Conservation (phyloP, 2,888 invertebrate species). For the Axea sp. region DNA sequence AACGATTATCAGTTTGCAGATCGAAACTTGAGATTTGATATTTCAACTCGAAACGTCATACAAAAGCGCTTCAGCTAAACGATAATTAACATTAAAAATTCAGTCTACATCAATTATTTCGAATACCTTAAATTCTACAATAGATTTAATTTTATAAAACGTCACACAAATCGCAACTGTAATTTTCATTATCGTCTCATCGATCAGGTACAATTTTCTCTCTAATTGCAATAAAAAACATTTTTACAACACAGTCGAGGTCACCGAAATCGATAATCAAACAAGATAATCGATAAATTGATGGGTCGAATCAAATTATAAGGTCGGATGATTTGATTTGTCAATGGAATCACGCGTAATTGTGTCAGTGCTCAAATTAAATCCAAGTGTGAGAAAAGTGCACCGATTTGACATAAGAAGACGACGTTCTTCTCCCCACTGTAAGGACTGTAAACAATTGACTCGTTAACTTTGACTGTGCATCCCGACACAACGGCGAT, state of each 20-base stretch:
- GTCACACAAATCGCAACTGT: slow-evolving; percentile 5
- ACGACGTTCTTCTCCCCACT: slow-evolving; percentile 33
- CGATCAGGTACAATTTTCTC: slow-evolving; percentile 27
- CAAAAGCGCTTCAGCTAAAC: slow-evolving; percentile 8
- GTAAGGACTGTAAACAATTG: slow-evolving; percentile 25
- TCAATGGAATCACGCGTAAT: not conserved
- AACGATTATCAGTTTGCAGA: slow-evolving; percentile 6
- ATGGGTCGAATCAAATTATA: not conserved
- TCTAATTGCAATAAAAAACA: slow-evolving; percentile 2
- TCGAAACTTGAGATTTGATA: slow-evolving; percentile 5
- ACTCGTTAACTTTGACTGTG: slow-evolving; percentile 15
- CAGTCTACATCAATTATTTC: slow-evolving; percentile 12
- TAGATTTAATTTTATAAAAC: slow-evolving; percentile 25
- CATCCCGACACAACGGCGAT: slow-evolving; percentile 11
- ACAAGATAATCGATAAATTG: too few species aligned
- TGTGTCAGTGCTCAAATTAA: not conserved
- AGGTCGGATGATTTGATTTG: not conserved
- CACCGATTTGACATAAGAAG: slow-evolving; percentile 6
- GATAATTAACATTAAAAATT: slow-evolving; percentile 21
- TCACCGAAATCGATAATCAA: not conserved
- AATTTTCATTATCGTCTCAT: slow-evolving; percentile 11
- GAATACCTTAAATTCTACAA: slow-evolving; percentile 13
- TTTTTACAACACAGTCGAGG: not conserved
- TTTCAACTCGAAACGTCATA: slow-evolving; percentile 2
- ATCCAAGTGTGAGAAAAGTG: slow-evolving; percentile 12